Percentiles rank a stretch among this genome's conserved stretches.
Evolutionary conservation across 1,140 invertebrate genomes (phyloP).

Genomic region (Cryptotermes secundus): DNA sequence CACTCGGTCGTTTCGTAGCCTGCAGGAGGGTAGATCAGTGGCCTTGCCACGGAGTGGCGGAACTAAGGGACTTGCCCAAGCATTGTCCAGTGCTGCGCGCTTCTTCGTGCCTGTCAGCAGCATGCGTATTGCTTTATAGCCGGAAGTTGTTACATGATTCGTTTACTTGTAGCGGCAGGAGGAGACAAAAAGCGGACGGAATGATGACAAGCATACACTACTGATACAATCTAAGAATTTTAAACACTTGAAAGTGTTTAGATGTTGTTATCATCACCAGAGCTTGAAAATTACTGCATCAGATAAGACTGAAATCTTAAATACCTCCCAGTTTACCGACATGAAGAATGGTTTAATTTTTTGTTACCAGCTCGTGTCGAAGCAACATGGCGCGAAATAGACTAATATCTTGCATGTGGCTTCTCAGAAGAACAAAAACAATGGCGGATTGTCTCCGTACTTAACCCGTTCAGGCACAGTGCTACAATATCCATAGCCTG

Average conservation of each 20-base stretch:
- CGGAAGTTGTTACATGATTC: conserved; percentile 18
- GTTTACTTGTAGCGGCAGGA: not conserved
- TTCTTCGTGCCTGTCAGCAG: not conserved
- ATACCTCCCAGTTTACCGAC: not conserved
- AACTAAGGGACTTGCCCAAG: not conserved
- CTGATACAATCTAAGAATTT: conserved; percentile 14
- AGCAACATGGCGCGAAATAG: not conserved
- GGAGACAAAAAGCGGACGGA: not conserved
- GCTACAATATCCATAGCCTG: too few relatives aligned
- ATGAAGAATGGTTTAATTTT: conserved; percentile 20
- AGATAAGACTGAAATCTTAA: not conserved
- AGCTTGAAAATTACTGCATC: conserved; percentile 5
- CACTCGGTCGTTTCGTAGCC: too few relatives aligned
- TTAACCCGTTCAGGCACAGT: too few relatives aligned
- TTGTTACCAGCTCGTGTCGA: not conserved
- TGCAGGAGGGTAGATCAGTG: too few relatives aligned
- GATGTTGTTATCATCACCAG: not conserved
- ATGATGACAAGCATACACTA: not conserved
- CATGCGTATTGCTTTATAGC: not conserved
- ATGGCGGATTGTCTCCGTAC: too few relatives aligned
- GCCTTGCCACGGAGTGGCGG: too few relatives aligned
- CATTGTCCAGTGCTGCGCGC: not conserved
- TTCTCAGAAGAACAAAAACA: not conserved
- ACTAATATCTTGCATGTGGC: not conserved
- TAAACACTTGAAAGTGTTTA: not conserved